Base-by-base conservation (phyloP, 2,888 invertebrate species). In the Nymphalis c-album region DNA sequence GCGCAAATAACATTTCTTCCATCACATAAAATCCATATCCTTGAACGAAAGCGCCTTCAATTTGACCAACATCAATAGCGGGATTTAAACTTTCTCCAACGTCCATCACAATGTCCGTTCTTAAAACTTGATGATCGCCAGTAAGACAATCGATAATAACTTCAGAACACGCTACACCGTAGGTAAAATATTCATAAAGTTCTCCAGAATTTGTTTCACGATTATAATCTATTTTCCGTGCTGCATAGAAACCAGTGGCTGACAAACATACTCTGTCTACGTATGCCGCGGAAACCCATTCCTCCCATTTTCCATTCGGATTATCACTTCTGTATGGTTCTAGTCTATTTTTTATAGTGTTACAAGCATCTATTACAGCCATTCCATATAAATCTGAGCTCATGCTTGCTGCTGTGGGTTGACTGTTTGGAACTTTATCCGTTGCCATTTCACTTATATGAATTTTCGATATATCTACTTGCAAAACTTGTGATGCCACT, bases 81-180 rank as follows among this genome's bases (percentile, higher is more conserved):
- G 97, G 97, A 85, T 98, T 98, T 65, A 98, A 86, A 85, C 97
- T 97, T 77, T 96, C 95, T 0, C 97, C 97, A 50, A 97, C 89
- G 88, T 98, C 98, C 97, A 98, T 97, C 0, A 98, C 97, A 73
- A 98, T 97, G 78, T 98, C 97, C 7, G 96, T 96, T 77, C 95
- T 93, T 26, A 96, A 81, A 1, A 97, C 95, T 87, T 95, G 94
- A 85, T 97, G 97, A 80, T 97, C 97, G 8, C 97, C 97, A 31
- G 97, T 97, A 47, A 97, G 88, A 76, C 96, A 96, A 85, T 97
- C 97, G 13, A 97, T 94, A 84, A 97, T 95, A n/a, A 97, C 97
- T 85, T 96, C 97, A 1, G 96, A 94, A 78, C 95, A 95, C 2
- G 96, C 96, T 0, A 94, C 95, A 1, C 97, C 97, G 78, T 94